These are phyloP conservation scores for Leptinotarsa undecemlineata DNA, from an alignment of 1,140 invertebrate species.

Conservation along the genomic window DNA sequence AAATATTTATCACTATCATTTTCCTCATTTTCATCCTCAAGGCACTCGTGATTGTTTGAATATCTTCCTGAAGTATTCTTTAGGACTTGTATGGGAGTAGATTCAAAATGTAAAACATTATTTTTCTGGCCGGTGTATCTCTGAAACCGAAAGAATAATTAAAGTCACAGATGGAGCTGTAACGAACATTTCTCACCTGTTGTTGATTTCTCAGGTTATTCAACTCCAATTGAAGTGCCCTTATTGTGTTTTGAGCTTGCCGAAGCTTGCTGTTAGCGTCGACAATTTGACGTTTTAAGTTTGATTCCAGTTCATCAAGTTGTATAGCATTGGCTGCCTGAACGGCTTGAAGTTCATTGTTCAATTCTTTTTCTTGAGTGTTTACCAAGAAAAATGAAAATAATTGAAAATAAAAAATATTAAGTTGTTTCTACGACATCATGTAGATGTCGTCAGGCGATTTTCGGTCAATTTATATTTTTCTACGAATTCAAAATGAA, in stretches of 20 bases:
- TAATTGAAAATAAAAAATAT: too few species aligned
- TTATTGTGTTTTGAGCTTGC: slow-evolving; percentile 12
- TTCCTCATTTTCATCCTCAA: background rate
- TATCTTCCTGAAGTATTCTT: slow-evolving; percentile 5
- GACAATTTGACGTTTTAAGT: slow-evolving; percentile 10
- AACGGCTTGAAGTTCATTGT: slow-evolving; percentile 20
- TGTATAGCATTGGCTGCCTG: slow-evolving; percentile 20
- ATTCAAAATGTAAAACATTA: background rate
- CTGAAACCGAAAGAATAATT: background rate
- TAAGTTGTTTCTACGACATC: too few species aligned
- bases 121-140: slow-evolving; percentile 6
- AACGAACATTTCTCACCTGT: background rate
- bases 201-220: slow-evolving; percentile 23
- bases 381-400: too few species aligned
- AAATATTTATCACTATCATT: too few species aligned
- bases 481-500: too few species aligned
- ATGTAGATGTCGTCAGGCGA: too few species aligned
- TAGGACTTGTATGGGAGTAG: background rate
- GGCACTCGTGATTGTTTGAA: background rate
- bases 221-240: slow-evolving; percentile 14
- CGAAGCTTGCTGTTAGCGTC: slow-evolving; percentile 13
- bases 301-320: slow-evolving; percentile 16
- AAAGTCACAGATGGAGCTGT: too few species aligned
- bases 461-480: too few species aligned
- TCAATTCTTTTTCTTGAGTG: slow-evolving; percentile 13